These are phyloP conservation scores for Hypomecis punctinalis DNA, from an alignment of 2,888 invertebrate species.

Conservation along the genomic window DNA sequence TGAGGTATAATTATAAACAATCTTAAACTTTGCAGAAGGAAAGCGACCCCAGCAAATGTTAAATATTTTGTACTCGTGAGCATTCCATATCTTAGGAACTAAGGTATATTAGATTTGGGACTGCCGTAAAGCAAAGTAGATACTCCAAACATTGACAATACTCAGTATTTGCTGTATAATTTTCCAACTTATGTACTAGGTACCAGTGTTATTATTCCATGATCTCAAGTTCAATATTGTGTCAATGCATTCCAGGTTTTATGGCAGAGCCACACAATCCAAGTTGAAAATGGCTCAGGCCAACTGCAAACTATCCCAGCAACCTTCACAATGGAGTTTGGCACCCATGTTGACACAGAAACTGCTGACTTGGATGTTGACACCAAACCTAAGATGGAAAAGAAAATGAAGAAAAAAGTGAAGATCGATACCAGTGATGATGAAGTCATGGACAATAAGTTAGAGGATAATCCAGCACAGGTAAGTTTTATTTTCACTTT, in stretches of 20 bases:
- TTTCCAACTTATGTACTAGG: background rate
- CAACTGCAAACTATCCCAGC: constrained; percentile 69
- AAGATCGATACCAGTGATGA: constrained; percentile 80
- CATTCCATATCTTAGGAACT: too few relatives aligned
- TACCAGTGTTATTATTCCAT: background rate
- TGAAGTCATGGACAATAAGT: constrained; percentile 86
- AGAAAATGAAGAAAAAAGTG: constrained; percentile 82
- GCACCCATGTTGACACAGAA: constrained; percentile 67
- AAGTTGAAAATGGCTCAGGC: constrained; percentile 83
- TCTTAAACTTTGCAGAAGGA: background rate
- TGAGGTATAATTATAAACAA: background rate
- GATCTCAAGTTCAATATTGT: background rate
- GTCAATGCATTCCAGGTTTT: constrained; percentile 79
- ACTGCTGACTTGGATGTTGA: constrained; percentile 72
- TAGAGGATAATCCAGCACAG: constrained; percentile 88
- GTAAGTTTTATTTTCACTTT: constrained; percentile 48
- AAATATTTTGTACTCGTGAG: too few relatives aligned
- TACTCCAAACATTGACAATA: too few relatives aligned
- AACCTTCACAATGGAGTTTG: constrained; percentile 74
- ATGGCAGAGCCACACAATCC: constrained; percentile 88
- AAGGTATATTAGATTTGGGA: too few relatives aligned
- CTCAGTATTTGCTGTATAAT: too few relatives aligned
- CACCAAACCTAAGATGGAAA: constrained; percentile 78
- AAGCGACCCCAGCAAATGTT: background rate
- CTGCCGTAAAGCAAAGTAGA: too few relatives aligned